Percentiles rank a stretch among this genome's conserved stretches.
phyloP scores from a whole-genome alignment of 2,888 invertebrate species.

The Dynastes hyllus region DNA sequence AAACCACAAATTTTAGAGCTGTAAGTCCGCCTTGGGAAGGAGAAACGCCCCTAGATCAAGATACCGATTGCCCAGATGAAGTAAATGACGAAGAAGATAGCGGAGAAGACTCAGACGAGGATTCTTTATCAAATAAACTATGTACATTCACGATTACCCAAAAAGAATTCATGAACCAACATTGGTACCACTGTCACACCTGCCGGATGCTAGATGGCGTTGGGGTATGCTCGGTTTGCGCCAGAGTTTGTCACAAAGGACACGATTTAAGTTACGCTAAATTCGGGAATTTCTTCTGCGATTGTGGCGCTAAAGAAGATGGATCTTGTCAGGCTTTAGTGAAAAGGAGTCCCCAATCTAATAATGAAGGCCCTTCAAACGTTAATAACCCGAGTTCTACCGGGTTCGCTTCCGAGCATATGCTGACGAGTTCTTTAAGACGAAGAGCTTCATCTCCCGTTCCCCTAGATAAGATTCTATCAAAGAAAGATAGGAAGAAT shows the following conservation, averaged over 20 bases:
- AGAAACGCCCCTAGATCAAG: conserved; percentile 82
- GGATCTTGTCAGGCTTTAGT: conserved; percentile 81
- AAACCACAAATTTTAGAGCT: conserved; percentile 67
- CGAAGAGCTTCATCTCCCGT: conserved; percentile 77
- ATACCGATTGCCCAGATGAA: conserved; percentile 91
- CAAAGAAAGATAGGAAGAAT: conserved; percentile 71
- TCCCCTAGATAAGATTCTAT: conserved; percentile 64
- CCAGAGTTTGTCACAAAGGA: conserved; percentile 95
- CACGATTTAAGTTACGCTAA: conserved; percentile 98
- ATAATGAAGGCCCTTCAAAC: conserved; percentile 58
- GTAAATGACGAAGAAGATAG: conserved; percentile 94
- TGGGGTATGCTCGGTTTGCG: conserved; percentile 98
- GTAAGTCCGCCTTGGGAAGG: conserved; percentile 87
- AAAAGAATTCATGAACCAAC: conserved; percentile 98
- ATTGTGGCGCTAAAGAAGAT: conserved; percentile 97
- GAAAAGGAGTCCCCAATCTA: conserved; percentile 76
- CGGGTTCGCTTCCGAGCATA: conserved; percentile 72
- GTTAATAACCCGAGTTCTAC: conserved; percentile 59
- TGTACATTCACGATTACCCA: conserved; percentile 98
- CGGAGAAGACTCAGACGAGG: conserved; percentile 95
- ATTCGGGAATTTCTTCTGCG: conserved; percentile 99
- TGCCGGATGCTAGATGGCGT: conserved; percentile 99
- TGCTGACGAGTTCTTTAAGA: conserved; percentile 76
- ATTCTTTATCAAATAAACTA: conserved; percentile 90
- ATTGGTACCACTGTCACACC: conserved; percentile 99